Base-by-base conservation (phyloP, 2,797 vertebrate genomes). In the Eupleurogrammus muticus region DNA sequence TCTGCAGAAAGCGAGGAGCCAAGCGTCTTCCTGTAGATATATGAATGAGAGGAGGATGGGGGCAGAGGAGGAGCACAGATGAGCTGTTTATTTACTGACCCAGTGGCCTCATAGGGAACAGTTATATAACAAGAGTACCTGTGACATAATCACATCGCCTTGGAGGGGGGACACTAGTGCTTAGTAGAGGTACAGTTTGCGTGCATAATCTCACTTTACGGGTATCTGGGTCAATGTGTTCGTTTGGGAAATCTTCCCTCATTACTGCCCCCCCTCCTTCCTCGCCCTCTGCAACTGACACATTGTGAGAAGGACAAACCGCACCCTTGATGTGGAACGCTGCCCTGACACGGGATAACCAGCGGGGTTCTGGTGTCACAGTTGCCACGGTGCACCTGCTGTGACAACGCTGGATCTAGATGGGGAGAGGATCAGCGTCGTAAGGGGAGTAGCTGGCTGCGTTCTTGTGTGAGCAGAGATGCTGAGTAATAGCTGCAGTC, bases 191-290 rank as follows among this genome's bases (percentile, higher is more conserved):
- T 92, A 83, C 81, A 81, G 89, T 91, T 81, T 74, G 84, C 24
- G 62, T 82, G 81, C 76, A 69, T 92, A 91, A 94, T 91, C 86
- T 85, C 70, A 77, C 75, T 89, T 90, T 82, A 70, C 65, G 86
- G 90, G 92, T 93, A 95, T 94, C 83, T 94, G 88, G 94, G 94
- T 94, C 94, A 94, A 78, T 91, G 85, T 92, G 91, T 93, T 93
- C 82, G 44, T 91, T 91, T 80, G 86, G 81, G 84, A 77, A 85
- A 87, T 85, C 81, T 90, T 83, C 72, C 76, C 76, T 89, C 81
- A 88, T 90, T 89, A 84, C 51, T 34, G 46, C 55, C 40, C 50
- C 55, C 21, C 51, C 60, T 4, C 35, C 23, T 19, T 6, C 23
- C 36, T 19, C 23, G 34, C 9, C 38, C 74, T 47, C 21, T 79